Evolutionary conservation across 2,888 invertebrate genomes (phyloP).

Genomic region (Drosophila stalkeri): DNA sequence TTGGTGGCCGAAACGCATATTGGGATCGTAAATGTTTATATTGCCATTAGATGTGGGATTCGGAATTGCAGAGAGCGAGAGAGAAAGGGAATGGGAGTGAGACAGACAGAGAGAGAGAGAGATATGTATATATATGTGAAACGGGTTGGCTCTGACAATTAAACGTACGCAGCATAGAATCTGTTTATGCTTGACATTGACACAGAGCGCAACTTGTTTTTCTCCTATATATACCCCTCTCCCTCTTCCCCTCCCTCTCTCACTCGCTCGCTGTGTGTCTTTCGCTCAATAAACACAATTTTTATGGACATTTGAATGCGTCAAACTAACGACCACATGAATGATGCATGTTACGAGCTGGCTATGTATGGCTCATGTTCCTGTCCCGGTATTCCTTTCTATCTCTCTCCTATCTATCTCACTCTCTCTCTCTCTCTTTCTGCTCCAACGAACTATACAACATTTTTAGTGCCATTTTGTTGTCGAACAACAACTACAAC

Average conservation of each 20-base stretch:
- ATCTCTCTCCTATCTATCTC: no score
- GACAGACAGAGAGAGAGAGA: not conserved
- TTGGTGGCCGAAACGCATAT: constrained; percentile 23
- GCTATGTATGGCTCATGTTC: constrained; percentile 1
- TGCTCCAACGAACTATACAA: constrained; percentile 20
- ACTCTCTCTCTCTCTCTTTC: no score
- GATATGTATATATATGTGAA: no score
- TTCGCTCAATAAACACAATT: constrained; percentile 67
- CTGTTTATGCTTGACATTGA: constrained; percentile 64
- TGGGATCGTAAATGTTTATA: constrained; percentile 53
- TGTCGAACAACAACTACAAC: constrained; percentile 27
- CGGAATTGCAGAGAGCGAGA: constrained; percentile 29
- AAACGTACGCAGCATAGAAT: constrained; percentile 31
- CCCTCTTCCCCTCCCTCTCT: not conserved
- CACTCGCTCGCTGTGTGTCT: constrained; percentile 18
- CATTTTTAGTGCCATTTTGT: constrained; percentile 70
- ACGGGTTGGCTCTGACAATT: constrained; percentile 60
- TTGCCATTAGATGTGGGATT: constrained; percentile 15
- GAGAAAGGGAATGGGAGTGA: not conserved
- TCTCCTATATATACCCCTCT: not conserved
- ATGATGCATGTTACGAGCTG: constrained; percentile 59
- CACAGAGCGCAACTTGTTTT: constrained; percentile 53
- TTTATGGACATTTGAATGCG: constrained; percentile 73
- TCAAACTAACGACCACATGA: constrained; percentile 60
- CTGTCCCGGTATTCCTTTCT: not conserved